phyloP scores from a whole-genome alignment of 2,113 vertebrate species.

The Chamaea fasciata region DNA sequence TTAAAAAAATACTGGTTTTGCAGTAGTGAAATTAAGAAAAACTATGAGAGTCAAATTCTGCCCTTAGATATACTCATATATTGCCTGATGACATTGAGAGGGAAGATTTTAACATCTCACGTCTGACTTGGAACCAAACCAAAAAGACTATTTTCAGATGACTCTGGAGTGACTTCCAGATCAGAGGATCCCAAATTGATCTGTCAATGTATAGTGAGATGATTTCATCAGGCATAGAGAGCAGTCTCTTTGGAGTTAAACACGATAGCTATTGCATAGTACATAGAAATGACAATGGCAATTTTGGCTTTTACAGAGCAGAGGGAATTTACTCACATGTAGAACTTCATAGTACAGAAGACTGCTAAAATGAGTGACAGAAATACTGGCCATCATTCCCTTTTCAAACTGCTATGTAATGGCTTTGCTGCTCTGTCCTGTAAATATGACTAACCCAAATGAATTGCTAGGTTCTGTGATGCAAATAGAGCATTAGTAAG shows the following conservation, averaged over 20 bases:
- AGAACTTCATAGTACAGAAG: background rate
- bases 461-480: background rate
- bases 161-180: slow-evolving; percentile 1
- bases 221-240: background rate
- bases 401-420: background rate
- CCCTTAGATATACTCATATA: background rate
- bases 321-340: background rate
- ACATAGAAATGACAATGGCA: background rate
- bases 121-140: background rate
- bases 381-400: background rate
- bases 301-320: background rate
- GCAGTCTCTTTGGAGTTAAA: background rate
- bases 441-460: background rate
- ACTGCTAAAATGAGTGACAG: background rate
- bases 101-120: background rate
- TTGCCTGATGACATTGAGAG: background rate
- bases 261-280: background rate
- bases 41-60: background rate
- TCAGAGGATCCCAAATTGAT: background rate
- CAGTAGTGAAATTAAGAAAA: background rate
- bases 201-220: background rate
- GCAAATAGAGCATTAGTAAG: background rate
- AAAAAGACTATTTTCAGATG: slow-evolving; percentile 7
- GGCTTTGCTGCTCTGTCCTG: background rate
- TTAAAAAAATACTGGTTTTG: background rate